Evolutionary conservation across 2,113 vertebrate genomes (phyloP).

Genomic region (Hydrolagus affinis): DNA sequence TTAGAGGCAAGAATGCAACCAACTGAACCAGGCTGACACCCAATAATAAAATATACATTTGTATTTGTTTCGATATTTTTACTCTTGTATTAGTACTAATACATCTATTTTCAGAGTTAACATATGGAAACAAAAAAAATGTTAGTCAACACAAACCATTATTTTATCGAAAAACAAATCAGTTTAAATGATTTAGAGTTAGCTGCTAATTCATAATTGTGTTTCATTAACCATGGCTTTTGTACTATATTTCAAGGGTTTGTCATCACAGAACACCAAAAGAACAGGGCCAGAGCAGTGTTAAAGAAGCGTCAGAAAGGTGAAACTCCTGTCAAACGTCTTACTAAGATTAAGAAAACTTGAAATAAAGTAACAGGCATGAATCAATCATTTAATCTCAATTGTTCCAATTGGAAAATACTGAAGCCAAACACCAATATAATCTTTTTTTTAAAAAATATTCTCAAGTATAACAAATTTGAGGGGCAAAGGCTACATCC

Average conservation of each 20-base stretch:
- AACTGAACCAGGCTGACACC: no score
- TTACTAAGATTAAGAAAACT: background rate
- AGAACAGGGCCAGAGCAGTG: background rate
- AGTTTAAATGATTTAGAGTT: background rate
- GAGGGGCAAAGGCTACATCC: background rate
- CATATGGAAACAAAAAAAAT: background rate
- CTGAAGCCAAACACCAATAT: background rate
- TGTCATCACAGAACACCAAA: constrained; percentile 16
- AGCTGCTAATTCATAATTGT: background rate
- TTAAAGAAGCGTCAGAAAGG: constrained; percentile 7
- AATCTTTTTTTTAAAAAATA: no score
- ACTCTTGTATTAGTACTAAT: background rate
- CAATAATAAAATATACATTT: no score
- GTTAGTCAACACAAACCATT: background rate
- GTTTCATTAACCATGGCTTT: background rate
- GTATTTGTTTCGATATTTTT: no score
- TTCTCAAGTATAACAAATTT: background rate
- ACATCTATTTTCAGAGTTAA: background rate
- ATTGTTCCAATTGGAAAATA: background rate
- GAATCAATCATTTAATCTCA: background rate
- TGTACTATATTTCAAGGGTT: constrained; percentile 14
- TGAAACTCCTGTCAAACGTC: background rate
- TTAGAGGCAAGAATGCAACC: no score
- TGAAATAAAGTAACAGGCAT: background rate
- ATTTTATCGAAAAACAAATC: background rate